Evolutionary conservation across 2,113 vertebrate species (phyloP).

Genomic region (Choloepus hoffmanni): DNA sequence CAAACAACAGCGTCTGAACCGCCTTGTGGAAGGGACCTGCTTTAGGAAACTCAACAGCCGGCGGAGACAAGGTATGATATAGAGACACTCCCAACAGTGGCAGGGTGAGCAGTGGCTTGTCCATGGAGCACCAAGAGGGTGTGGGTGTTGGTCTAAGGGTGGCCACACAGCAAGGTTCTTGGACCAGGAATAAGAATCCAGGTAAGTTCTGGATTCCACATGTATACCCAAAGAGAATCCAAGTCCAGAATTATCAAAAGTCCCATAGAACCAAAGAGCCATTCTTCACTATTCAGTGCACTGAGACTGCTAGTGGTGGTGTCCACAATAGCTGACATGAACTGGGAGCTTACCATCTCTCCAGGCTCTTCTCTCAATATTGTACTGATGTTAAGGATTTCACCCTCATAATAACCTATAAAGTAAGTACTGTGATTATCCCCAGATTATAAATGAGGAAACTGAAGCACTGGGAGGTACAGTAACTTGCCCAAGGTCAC

Average conservation of each 20-base stretch:
- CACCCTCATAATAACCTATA: background rate
- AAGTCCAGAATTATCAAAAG: background rate
- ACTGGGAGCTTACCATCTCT: background rate
- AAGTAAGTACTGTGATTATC: background rate
- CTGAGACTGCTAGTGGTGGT: background rate
- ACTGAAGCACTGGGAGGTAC: background rate
- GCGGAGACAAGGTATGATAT: constrained; percentile 94
- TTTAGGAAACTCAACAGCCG: constrained; percentile 99
- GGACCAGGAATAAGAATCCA: background rate
- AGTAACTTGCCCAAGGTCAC: background rate
- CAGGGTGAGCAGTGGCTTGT: background rate
- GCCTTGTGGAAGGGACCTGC: constrained; percentile 98
- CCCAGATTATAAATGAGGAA: background rate
- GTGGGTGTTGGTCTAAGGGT: background rate
- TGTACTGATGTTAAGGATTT: no score
- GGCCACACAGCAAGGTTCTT: background rate
- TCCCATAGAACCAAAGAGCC: background rate
- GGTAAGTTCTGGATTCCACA: background rate
- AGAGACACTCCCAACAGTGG: background rate
- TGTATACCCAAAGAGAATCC: background rate
- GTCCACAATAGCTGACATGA: background rate
- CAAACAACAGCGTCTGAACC: constrained; percentile 98
- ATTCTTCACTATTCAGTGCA: background rate
- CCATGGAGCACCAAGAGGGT: background rate
- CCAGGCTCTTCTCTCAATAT: background rate